These are phyloP conservation scores for Brachypalpus laphriformis DNA, from an alignment of 2,888 invertebrate species.

Conservation along the genomic window DNA sequence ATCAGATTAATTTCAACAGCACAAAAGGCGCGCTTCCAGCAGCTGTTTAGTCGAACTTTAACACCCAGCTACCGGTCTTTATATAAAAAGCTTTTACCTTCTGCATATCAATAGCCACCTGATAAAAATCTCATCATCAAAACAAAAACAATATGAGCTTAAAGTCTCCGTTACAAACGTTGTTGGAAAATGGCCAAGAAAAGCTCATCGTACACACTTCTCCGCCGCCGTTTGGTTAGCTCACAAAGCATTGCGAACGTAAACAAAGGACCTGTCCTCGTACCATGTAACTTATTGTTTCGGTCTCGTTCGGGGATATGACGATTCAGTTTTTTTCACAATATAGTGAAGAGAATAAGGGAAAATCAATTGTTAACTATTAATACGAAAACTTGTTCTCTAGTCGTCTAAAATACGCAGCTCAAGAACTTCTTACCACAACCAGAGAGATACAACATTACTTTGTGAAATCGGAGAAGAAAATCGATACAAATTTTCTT, in stretches of 20 bases:
- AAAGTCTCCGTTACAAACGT: constrained; percentile 8
- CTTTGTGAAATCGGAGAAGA: constrained; percentile 12
- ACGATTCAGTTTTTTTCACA: neutral
- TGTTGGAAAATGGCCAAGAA: constrained; percentile 46
- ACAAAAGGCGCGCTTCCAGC: no score
- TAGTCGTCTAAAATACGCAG: constrained; percentile 5
- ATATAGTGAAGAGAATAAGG: neutral
- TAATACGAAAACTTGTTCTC: neutral
- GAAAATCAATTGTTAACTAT: constrained; percentile 27
- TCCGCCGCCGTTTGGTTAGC: constrained; percentile 36
- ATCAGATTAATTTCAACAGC: no score
- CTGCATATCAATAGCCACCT: constrained; percentile 7
- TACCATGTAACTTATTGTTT: constrained; percentile 36
- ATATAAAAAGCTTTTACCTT: neutral
- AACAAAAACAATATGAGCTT: constrained; percentile 43
- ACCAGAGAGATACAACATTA: neutral
- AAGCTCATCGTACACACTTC: constrained; percentile 53
- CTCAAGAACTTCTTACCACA: neutral
- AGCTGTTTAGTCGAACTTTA: neutral
- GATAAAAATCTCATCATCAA: constrained; percentile 13
- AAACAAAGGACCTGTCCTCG: constrained; percentile 62
- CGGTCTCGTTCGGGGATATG: constrained; percentile 13
- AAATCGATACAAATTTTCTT: constrained; percentile 49
- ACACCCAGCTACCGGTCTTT: neutral
- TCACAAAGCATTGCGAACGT: constrained; percentile 54